phyloP scores from a whole-genome alignment of 1,140 invertebrate genomes.

The Anastatus disparis region DNA sequence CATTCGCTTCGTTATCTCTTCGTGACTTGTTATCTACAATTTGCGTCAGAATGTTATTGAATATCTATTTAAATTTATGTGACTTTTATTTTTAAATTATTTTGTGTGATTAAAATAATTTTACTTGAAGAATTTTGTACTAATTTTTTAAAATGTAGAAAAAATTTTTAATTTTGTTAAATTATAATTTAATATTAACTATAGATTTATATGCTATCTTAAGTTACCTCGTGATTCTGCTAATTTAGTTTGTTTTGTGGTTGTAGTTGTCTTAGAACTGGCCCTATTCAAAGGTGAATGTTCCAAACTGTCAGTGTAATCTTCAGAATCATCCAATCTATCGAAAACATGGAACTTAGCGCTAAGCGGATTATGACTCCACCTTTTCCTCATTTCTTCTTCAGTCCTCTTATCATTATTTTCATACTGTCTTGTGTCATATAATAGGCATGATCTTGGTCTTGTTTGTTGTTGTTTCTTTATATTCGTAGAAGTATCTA shows the following conservation, averaged over 20 bases:
- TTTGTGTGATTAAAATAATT: too few species aligned
- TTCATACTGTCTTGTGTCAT: slow-evolving; percentile 54
- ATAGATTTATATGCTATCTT: too few species aligned
- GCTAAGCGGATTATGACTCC: slow-evolving; percentile 73
- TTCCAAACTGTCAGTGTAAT: slow-evolving; percentile 80
- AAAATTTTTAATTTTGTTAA: too few species aligned
- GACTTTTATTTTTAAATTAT: too few species aligned
- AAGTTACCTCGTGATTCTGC: slow-evolving; percentile 40
- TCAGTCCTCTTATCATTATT: slow-evolving; percentile 67
- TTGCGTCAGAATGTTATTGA: too few species aligned
- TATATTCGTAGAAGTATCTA: too few species aligned
- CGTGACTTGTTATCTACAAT: too few species aligned
- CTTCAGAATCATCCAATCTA: slow-evolving; percentile 76
- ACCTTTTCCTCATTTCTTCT: slow-evolving; percentile 73
- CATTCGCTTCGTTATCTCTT: neutral
- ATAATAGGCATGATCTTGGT: slow-evolving; percentile 75
- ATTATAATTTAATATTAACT: neutral
- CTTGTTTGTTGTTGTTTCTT: slow-evolving; percentile 49
- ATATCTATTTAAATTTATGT: too few species aligned
- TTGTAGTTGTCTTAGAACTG: slow-evolving; percentile 49
- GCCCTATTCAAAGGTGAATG: slow-evolving; percentile 64
- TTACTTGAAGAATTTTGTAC: too few species aligned
- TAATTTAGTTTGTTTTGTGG: slow-evolving; percentile 40
- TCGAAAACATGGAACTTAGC: slow-evolving; percentile 79
- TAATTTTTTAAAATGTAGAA: too few species aligned